Conservation (phyloP, 2,888 invertebrate species). For the Pterobdella sp. region DNA sequence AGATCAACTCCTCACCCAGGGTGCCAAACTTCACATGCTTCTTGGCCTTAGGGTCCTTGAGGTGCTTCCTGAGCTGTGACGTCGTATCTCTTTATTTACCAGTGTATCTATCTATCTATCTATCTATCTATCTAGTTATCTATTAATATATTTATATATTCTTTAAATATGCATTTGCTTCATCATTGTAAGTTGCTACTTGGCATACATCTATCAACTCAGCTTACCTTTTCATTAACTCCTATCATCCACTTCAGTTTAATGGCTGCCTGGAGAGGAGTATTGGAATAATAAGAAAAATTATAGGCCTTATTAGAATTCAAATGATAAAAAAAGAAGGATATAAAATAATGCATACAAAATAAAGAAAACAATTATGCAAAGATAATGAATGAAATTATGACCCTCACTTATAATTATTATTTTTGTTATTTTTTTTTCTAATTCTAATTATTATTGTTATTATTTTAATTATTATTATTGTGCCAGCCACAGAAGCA, state of each 20-base stretch:
- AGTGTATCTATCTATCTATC: neutral
- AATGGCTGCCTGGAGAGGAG: constrained; percentile 61
- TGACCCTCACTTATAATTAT: too few species aligned
- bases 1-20: neutral
- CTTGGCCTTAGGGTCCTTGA: neutral
- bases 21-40: neutral
- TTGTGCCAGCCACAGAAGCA: constrained; percentile 38
- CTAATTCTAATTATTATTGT: neutral
- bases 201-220: too few species aligned
- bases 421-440: too few species aligned
- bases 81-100: neutral
- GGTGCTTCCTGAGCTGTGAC: neutral
- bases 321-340: constrained; percentile 3
- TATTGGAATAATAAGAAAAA: neutral
- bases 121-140: neutral
- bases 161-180: neutral
- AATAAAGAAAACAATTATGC: too few species aligned
- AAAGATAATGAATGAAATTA: too few species aligned
- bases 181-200: neutral
- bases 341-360: too few species aligned
- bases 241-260: constrained; percentile 71
- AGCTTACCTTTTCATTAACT: constrained; percentile 63
- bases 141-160: neutral
- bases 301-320: neutral
- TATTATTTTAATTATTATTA: neutral